These are phyloP conservation scores for Myodes glareolus DNA, from an alignment of 2,113 vertebrate species.

Conservation along the genomic window DNA sequence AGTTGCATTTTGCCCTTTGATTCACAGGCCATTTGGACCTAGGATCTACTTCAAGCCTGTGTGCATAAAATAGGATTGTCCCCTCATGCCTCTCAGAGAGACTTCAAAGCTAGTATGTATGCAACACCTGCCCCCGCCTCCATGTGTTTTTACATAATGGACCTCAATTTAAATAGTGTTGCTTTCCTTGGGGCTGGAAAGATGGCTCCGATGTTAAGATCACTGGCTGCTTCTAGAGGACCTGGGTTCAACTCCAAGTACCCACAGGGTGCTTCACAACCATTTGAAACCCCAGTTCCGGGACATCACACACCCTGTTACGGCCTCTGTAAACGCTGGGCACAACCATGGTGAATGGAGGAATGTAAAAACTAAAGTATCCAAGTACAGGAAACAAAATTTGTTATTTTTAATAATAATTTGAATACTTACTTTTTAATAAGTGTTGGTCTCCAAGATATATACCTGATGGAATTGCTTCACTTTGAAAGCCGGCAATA, in stretches of 20 bases:
- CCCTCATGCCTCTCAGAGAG: neutral
- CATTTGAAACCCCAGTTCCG: neutral
- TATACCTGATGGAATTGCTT: neutral
- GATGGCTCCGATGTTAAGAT: neutral
- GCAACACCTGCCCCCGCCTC: neutral
- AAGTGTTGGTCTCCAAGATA: neutral
- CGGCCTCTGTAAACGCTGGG: neutral
- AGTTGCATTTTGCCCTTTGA: neutral
- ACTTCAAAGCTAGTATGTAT: neutral
- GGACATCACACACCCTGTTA: neutral
- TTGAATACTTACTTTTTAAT: no score
- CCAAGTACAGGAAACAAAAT: neutral
- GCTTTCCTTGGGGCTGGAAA: neutral
- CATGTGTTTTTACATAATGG: no score
- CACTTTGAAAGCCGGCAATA: neutral
- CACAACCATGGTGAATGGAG: neutral
- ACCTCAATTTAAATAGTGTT: neutral
- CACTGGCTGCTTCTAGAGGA: neutral
- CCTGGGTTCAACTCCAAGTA: neutral
- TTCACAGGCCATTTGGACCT: neutral
- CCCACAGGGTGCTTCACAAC: neutral
- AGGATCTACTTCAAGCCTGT: neutral
- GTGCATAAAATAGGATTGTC: neutral
- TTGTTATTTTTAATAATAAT: neutral
- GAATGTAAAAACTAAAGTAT: neutral